Base-by-base conservation (phyloP, 2,888 invertebrate species). In the Drosophila lacicola region DNA sequence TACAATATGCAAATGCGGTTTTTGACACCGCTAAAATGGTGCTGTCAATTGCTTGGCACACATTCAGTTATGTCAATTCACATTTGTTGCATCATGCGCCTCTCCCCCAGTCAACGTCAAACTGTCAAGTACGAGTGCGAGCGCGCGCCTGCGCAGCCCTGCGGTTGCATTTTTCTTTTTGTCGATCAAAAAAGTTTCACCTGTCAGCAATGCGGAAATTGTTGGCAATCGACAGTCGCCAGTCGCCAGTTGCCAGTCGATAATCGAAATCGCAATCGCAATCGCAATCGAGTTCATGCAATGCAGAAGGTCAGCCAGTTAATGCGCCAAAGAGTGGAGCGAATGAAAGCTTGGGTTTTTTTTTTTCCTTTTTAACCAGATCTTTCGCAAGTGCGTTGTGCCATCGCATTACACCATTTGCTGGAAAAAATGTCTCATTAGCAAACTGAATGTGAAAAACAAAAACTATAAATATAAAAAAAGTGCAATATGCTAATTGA, bases 171-270 rank as follows among this genome's bases (percentile, higher is more conserved):
- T 74, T 70, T 53, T 37, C 33, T 34, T 33, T 51, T 42, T 63
- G 69, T 74, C 77, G 77, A 77, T 71, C 63, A 29, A 49, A 49
- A 82, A 70, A 75, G 70, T 79, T 82, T 77, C 77, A 86, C 74
- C 74, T 79, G 78, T 69, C 62, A 45, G 56, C 70, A 86, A 82
- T 86, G 87, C 87, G 82, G 87, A 86, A 82, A 68, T 55, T 36
- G 33, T 54, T 13, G 50, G 34, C 34, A 49, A 42, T 60, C 53
- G 54, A 3, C 42, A 51, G 39, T 53, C 19, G 57, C 2, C 36
- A 46, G 25, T 6, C 2, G 29, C 2, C 36, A 11, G 36, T 3
- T 8, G 34, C 3, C 37, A 37, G 51, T 39, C 14, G 41, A 41
- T 41, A 41, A 37, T 37, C 37, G 37, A 17, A 17, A 17, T 70